Evolutionary conservation across 2,113 vertebrate species (phyloP), one percentile per base, ranked within the genome.

Genomic region (Ophiodon elongatus): DNA sequence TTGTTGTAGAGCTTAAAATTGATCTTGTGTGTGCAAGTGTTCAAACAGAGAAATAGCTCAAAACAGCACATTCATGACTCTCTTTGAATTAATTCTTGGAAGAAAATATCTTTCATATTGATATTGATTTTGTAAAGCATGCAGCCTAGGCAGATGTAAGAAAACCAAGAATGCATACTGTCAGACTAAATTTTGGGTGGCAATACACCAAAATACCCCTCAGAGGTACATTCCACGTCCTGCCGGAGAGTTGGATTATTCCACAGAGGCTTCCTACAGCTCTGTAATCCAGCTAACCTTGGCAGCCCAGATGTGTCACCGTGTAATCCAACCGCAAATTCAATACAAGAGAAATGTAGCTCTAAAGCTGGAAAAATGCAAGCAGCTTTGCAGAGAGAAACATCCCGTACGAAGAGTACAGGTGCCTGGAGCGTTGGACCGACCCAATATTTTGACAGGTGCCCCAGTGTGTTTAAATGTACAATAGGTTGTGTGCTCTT

Each of bases 211-310:
- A 91, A 87, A 92, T 66, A 79, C 60, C 77, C 68, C 75, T 71
- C n/a, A 33, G 76, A 90, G 83, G 84, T 76, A 68, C 75, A 88
- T 88, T 92, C 77, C 80, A 70, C 35, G 1, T 91, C 82, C 83
- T 81, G 77, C 77, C 80, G 90, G 70, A 85, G 81, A 80, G 84
- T 52, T 63, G 73, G 72, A 73, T 73, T 88, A 88, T 80, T 87
- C 86, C 67, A 73, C 84, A 54, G 75, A 85, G 83, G 80, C 81
- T 86, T 84, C 83, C 80, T 81, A 63, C 85, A 76, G 84, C 62
- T 76, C 79, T 72, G 80, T 91, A 90, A 92, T 91, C 84, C 87
- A 80, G 80, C 88, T 90, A 91, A 92, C 89, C 89, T 86, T 70
- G 62, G 85, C 83, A 65, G 79, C 85, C 85, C 85, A 89, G 66